These are phyloP conservation scores for Tauraco erythrolophus DNA, from an alignment of 2,113 vertebrate genomes.

Conservation along the genomic window DNA sequence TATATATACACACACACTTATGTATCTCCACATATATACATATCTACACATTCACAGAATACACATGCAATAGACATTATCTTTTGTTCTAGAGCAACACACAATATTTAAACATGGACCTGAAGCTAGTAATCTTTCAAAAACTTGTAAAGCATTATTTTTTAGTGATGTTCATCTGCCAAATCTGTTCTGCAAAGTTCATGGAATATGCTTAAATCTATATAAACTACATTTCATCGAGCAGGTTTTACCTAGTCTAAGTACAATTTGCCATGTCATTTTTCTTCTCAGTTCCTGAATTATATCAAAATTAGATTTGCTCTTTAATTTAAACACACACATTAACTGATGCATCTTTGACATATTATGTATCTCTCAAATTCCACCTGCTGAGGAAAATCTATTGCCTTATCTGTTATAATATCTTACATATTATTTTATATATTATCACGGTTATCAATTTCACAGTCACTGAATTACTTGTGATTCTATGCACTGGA, in stretches of 20 bases:
- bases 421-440: not conserved
- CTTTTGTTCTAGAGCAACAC: not conserved
- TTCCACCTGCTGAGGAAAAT: not conserved
- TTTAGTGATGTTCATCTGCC: not conserved
- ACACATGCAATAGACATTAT: not conserved
- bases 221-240: not conserved
- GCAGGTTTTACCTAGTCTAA: not conserved
- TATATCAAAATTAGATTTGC: not conserved
- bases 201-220: not conserved
- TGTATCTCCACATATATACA: not conserved
- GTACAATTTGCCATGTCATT: not conserved
- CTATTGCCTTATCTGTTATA: not conserved
- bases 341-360: not conserved
- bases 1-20: fast-evolving
- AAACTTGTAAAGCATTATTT: not conserved
- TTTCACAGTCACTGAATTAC: not conserved
- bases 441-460: not conserved
- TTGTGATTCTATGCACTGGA: not conserved
- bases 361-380: not conserved
- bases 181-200: not conserved
- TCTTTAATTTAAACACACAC: not conserved
- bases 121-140: not conserved
- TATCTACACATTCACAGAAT: not conserved
- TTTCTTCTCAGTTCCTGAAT: not conserved
- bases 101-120: too few species aligned